A percentile compares a stretch with the other conserved stretches of the same genome.
These are phyloP conservation scores for Tragelaphus strepsiceros DNA, from an alignment of 2,113 vertebrate species.

Conservation along the genomic window DNA sequence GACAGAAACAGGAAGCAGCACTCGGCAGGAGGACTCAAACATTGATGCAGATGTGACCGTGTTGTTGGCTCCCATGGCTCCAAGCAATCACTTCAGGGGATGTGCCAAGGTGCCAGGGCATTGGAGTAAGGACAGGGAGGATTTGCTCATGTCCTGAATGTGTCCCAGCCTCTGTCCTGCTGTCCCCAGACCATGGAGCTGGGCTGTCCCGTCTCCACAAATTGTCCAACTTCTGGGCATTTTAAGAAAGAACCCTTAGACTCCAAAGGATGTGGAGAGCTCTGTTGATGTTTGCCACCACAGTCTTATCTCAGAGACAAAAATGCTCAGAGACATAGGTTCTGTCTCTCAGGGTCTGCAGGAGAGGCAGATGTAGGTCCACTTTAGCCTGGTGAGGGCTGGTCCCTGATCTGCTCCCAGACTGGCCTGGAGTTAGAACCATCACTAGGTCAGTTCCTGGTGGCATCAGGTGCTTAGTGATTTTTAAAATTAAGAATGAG, in stretches of 20 bases:
- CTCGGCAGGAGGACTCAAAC: not conserved
- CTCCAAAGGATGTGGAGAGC: not conserved
- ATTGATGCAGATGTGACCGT: not conserved
- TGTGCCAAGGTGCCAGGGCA: rapidly evolving
- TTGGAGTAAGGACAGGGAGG: not conserved
- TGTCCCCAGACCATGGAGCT: not conserved
- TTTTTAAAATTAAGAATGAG: not conserved
- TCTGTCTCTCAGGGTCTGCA: not conserved
- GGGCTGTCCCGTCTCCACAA: not conserved
- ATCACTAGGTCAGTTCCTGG: too few relatives aligned
- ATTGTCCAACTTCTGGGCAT: not conserved
- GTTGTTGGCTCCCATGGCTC: not conserved
- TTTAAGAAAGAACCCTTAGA: not conserved
- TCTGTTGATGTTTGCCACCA: not conserved
- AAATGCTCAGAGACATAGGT: not conserved
- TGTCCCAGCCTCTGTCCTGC: not conserved
- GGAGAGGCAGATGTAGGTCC: not conserved
- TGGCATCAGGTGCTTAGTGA: not conserved
- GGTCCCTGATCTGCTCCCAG: not conserved
- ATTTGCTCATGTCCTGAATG: not conserved
- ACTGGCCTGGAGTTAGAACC: not conserved
- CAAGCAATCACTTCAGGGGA: not conserved
- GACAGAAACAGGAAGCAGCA: not conserved
- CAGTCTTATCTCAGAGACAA: not conserved
- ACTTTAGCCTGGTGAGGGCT: not conserved